These are phyloP conservation scores for Lithophane leautieri DNA, from an alignment of 2,888 invertebrate genomes.

Conservation along the genomic window DNA sequence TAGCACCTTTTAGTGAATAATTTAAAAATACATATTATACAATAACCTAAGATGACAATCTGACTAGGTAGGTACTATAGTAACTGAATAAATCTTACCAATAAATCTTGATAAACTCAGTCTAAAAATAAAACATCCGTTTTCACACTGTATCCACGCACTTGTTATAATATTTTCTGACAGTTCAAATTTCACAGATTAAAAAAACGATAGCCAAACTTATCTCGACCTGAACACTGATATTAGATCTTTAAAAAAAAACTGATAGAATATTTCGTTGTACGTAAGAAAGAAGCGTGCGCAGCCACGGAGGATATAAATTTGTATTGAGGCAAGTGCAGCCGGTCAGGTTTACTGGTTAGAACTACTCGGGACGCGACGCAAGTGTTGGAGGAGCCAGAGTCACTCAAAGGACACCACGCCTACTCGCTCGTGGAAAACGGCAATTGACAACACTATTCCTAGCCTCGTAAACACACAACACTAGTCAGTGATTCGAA, in stretches of 20 bases:
- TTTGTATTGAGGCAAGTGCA: constrained; percentile 80
- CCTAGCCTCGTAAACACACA: constrained; percentile 38
- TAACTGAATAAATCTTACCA: constrained; percentile 40
- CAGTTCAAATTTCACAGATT: constrained; percentile 44
- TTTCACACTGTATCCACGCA: constrained; percentile 45
- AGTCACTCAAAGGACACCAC: constrained; percentile 61
- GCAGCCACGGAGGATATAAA: constrained; percentile 79
- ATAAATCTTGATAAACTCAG: constrained; percentile 20
- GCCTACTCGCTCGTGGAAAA: constrained; percentile 64
- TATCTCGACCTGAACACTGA: constrained; percentile 59
- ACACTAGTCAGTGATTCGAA: constrained; percentile 49
- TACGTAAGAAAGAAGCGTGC: constrained; percentile 28
- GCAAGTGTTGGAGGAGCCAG: constrained; percentile 68
- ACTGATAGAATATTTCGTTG: constrained; percentile 20
- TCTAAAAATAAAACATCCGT: constrained; percentile 30
- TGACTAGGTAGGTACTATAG: neutral
- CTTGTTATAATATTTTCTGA: constrained; percentile 36
- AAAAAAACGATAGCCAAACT: constrained; percentile 33
- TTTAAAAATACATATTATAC: neutral
- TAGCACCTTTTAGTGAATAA: neutral
- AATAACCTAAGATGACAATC: neutral
- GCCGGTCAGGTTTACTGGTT: constrained; percentile 83
- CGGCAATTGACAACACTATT: constrained; percentile 65
- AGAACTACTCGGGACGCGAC: constrained; percentile 78
- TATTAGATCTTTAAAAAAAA: constrained; percentile 39